These are phyloP conservation scores for Manis javanica DNA, from an alignment of 2,797 vertebrate genomes.

Conservation along the genomic window DNA sequence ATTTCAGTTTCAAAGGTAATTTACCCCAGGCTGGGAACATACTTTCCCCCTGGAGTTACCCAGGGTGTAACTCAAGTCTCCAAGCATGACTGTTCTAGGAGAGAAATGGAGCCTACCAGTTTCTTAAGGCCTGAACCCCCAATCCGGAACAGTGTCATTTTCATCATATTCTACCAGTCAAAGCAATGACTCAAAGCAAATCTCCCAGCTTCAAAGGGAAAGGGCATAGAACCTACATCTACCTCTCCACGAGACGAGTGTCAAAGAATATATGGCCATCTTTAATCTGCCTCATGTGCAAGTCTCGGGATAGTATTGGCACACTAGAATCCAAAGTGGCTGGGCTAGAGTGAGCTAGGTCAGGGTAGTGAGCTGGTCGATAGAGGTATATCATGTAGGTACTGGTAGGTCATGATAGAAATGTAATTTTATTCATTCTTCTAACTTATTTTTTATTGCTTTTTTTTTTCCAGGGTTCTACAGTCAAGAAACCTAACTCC, in stretches of 20 bases:
- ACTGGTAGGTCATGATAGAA: neutral
- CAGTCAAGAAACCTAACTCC: slow-evolving; percentile 12
- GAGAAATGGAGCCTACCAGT: neutral
- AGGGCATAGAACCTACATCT: neutral
- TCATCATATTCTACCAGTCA: neutral
- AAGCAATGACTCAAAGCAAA: neutral
- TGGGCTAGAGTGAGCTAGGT: neutral
- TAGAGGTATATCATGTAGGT: neutral
- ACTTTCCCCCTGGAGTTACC: no score
- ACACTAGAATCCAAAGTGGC: neutral
- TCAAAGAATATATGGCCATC: neutral
- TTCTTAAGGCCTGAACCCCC: neutral
- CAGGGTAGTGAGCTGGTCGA: neutral
- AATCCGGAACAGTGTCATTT: neutral
- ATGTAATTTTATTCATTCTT: slow-evolving; percentile 31
- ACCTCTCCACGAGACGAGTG: neutral
- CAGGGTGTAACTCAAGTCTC: neutral
- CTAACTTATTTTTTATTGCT: neutral
- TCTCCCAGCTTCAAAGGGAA: neutral
- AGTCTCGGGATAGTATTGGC: neutral
- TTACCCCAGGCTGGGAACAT: no score
- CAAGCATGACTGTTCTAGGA: neutral
- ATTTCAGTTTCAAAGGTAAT: no score
- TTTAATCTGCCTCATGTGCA: slow-evolving; percentile 32
- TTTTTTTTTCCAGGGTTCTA: neutral